These are phyloP conservation scores for Drosophila niveifrons DNA, from an alignment of 2,888 invertebrate species.

Conservation along the genomic window DNA sequence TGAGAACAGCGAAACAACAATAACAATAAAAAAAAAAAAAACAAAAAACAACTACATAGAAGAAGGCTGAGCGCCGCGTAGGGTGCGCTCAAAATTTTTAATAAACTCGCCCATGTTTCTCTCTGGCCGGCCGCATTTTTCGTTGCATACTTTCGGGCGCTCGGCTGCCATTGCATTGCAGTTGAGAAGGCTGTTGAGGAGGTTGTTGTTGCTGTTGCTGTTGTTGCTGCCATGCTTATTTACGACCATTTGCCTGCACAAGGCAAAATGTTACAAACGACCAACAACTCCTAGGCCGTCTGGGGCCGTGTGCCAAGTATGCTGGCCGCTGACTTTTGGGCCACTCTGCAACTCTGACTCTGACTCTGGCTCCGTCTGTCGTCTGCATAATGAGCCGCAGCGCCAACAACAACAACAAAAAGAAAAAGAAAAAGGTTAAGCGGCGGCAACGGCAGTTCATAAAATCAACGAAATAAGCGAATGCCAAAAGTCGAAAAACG, in stretches of 20 bases:
- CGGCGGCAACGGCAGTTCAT: constrained; percentile 61
- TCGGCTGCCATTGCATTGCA: constrained; percentile 40
- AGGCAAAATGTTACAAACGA: constrained; percentile 59
- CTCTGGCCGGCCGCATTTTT: constrained; percentile 46
- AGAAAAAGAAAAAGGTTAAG: constrained; percentile 51
- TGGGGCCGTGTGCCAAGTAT: constrained; percentile 68
- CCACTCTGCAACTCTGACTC: not conserved
- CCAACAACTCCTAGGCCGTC: constrained; percentile 52
- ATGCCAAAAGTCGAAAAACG: constrained; percentile 60
- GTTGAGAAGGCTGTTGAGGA: constrained; percentile 16
- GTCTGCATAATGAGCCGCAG: constrained; percentile 71
- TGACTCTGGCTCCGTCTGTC: constrained; percentile 22
- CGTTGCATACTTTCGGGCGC: constrained; percentile 60
- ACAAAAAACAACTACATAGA: constrained; percentile 22
- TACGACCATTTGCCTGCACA: constrained; percentile 62
- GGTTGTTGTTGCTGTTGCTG: constrained; percentile 7
- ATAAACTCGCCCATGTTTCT: constrained; percentile 69
- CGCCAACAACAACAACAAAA: constrained; percentile 41
- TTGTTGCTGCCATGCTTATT: constrained; percentile 52
- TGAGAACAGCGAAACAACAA: constrained; percentile 49
- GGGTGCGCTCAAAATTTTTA: constrained; percentile 68
- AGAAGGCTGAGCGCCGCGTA: constrained; percentile 39
- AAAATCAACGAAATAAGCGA: constrained; percentile 50
- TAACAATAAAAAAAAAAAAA: too few species aligned
- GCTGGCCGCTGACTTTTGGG: constrained; percentile 44